Evolutionary conservation across 1,140 invertebrate species (phyloP).

Genomic region (Lepidurus arcticus): DNA sequence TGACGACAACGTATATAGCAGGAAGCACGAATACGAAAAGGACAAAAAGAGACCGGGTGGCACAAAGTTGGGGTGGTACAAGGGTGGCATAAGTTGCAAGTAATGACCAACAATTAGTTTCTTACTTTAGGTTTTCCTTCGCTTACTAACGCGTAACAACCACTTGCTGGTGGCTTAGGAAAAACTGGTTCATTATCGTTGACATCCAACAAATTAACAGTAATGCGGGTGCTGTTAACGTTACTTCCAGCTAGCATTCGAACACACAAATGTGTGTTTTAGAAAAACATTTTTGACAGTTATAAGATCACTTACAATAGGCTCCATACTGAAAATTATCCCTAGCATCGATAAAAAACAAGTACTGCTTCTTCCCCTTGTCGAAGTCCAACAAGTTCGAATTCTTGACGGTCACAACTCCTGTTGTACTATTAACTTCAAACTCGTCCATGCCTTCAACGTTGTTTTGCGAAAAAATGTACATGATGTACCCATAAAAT

Average conservation of each 20-base stretch:
- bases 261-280: neutral
- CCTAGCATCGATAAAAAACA: constrained; percentile 16
- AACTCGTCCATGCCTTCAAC: constrained; percentile 23
- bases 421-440: constrained; percentile 16
- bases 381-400: constrained; percentile 24
- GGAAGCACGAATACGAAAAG: too few relatives aligned
- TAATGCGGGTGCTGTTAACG: neutral
- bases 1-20: too few relatives aligned
- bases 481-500: constrained; percentile 11
- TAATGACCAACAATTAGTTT: too few relatives aligned
- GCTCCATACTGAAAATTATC: constrained; percentile 8
- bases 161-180: neutral
- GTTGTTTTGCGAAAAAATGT: constrained; percentile 15
- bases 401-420: constrained; percentile 2
- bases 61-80: too few relatives aligned
- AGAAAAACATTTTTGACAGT: neutral
- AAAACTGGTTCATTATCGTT: neutral
- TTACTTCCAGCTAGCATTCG: neutral
- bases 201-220: neutral
- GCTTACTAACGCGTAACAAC: neutral
- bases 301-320: constrained; percentile 11
- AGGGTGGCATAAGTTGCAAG: too few relatives aligned
- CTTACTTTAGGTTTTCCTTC: neutral
- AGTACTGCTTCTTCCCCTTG: constrained; percentile 5
- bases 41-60: too few relatives aligned